A percentile compares a stretch with the other conserved stretches of the same genome.
Evolutionary conservation across 2,113 vertebrate species (phyloP).

Genomic region (Saguinus midas): DNA sequence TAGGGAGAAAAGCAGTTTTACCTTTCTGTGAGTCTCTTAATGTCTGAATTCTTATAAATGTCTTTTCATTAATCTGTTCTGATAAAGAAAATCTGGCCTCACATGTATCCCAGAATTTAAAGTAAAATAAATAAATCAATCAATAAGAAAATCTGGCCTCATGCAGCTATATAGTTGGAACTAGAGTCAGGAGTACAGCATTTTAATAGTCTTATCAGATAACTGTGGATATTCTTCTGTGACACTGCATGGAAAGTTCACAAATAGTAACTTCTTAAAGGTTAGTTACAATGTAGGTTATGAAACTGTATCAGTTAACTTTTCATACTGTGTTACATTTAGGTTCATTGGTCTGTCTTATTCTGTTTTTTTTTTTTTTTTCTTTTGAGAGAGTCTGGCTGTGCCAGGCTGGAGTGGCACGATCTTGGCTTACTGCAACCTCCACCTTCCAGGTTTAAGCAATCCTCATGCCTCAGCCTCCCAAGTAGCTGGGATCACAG

Average conservation of each 20-base stretch:
- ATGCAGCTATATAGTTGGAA: not conserved
- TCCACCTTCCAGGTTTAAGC: not conserved
- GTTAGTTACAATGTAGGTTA: not conserved
- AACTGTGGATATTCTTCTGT: not conserved
- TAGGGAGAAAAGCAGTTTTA: not conserved
- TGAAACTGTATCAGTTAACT: not conserved
- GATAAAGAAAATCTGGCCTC: constrained; percentile 27
- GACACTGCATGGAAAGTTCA: not conserved
- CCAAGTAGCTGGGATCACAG: not conserved
- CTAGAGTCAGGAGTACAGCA: not conserved
- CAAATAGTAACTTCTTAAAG: not conserved
- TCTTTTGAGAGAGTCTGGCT: not conserved
- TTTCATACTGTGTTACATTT: not conserved
- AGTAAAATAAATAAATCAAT: too few species aligned
- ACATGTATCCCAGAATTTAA: not conserved
- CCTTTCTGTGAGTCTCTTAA: not conserved
- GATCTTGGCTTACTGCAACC: not conserved
- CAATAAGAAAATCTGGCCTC: not conserved
- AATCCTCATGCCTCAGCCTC: not conserved
- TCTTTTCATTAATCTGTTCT: not conserved
- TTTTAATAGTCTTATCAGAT: not conserved
- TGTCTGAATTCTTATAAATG: not conserved
- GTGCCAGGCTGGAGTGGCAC: not conserved
- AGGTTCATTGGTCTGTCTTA: not conserved
- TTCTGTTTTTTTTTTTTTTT: not conserved